A percentile compares a stretch with the other conserved stretches of the same genome.
phyloP scores from a whole-genome alignment of 2,113 vertebrate genomes.

The Oplegnathus fasciatus region DNA sequence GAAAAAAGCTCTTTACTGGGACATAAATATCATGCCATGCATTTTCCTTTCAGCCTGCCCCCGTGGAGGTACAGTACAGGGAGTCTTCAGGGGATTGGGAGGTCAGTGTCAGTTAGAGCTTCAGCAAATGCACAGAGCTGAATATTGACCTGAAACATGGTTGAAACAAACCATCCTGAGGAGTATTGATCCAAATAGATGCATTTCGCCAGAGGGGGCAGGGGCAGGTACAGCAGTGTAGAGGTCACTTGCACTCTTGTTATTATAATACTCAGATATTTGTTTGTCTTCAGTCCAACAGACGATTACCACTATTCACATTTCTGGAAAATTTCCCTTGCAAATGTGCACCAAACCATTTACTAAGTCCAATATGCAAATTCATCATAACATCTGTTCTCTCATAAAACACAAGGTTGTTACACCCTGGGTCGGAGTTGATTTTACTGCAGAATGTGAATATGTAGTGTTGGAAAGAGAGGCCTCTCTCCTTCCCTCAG shows the following conservation, averaged over 20 bases:
- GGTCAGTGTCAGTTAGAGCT: constrained; percentile 12
- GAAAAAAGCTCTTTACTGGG: constrained; percentile 33
- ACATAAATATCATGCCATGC: constrained; percentile 56
- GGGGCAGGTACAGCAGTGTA: neutral
- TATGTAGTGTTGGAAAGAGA: constrained; percentile 1
- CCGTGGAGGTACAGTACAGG: neutral
- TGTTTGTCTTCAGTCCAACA: neutral
- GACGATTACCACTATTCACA: neutral
- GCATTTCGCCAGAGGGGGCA: constrained; percentile 4
- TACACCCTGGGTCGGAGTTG: neutral
- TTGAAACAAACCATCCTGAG: constrained; percentile 22
- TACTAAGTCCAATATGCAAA: neutral
- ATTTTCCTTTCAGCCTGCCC: constrained; percentile 19
- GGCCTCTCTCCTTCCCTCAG: neutral
- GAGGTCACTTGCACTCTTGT: constrained; percentile 7
- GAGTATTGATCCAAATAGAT: constrained; percentile 30
- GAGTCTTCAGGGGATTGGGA: constrained; percentile 3
- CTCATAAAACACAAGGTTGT: neutral
- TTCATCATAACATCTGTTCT: neutral
- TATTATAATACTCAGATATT: neutral
- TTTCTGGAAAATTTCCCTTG: constrained; percentile 2
- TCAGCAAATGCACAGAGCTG: constrained; percentile 9
- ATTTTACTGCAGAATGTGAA: constrained; percentile 24
- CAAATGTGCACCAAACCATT: constrained; percentile 13
- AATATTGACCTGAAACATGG: constrained; percentile 37